Evolutionary conservation across 2,888 invertebrate genomes (phyloP).

Genomic region (Nysson spinosus): DNA sequence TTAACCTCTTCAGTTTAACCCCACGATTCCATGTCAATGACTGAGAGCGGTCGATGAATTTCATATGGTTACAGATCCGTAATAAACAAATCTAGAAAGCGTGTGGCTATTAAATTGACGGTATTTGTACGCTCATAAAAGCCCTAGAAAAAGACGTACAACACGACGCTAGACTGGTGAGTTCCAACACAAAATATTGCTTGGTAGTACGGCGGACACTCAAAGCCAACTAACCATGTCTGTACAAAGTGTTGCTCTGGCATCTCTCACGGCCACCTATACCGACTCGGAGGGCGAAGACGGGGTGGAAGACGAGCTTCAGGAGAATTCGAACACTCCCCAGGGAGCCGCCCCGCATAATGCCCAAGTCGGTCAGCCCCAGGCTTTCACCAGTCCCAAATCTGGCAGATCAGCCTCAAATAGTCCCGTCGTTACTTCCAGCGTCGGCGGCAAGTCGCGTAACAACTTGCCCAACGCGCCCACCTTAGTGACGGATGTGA

Average conservation of each 20-base stretch:
- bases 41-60: no score
- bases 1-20: no score
- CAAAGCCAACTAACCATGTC: slow-evolving; percentile 77
- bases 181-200: slow-evolving; percentile 76
- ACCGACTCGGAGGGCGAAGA: slow-evolving; percentile 95
- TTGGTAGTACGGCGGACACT: slow-evolving; percentile 75
- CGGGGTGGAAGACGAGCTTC: slow-evolving; percentile 82
- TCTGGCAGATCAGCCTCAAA: slow-evolving; percentile 71
- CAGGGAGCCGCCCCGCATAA: slow-evolving; percentile 70
- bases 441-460: slow-evolving; percentile 64
- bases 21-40: no score
- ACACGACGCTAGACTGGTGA: slow-evolving; percentile 71
- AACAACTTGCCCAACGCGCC: slow-evolving; percentile 67
- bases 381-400: slow-evolving; percentile 70
- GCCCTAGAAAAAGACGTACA: slow-evolving; percentile 48
- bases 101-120: no score
- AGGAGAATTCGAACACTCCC: slow-evolving; percentile 78
- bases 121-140: slow-evolving; percentile 40
- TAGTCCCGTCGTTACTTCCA: slow-evolving; percentile 68
- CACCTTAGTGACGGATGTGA: slow-evolving; percentile 71
- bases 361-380: slow-evolving; percentile 69
- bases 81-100: slow-evolving; percentile 39
- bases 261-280: slow-evolving; percentile 92
- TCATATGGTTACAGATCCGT: slow-evolving; percentile 29
- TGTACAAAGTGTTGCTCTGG: slow-evolving; percentile 82